phyloP scores from a whole-genome alignment of 2,113 vertebrate species.

The Malurus cyaneus region DNA sequence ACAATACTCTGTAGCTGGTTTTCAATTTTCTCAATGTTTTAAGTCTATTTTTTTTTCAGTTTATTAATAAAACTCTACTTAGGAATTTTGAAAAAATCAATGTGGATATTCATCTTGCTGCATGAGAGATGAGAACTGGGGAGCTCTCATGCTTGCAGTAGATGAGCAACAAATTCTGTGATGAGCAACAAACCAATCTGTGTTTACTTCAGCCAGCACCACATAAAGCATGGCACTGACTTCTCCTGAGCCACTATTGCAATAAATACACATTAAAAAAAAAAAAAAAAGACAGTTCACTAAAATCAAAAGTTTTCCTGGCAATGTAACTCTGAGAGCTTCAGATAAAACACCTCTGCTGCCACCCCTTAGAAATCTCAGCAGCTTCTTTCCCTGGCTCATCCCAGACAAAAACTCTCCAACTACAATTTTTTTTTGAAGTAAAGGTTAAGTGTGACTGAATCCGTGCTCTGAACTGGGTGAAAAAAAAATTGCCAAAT shows the following conservation, averaged over 20 bases:
- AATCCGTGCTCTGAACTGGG: neutral
- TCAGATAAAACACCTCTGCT: neutral
- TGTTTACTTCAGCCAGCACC: neutral
- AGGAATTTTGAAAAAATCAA: neutral
- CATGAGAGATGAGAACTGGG: neutral
- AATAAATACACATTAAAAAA: neutral
- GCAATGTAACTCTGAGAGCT: neutral
- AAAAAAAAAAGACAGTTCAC: rapidly evolving
- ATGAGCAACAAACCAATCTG: neutral
- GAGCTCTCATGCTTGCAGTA: neutral
- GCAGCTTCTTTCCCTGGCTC: neutral
- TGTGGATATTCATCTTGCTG: neutral
- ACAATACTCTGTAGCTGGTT: neutral
- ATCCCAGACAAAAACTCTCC: neutral
- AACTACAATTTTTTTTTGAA: neutral
- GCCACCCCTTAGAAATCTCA: neutral
- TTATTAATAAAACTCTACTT: neutral
- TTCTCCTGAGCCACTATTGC: neutral
- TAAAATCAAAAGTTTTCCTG: neutral
- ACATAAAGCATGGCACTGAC: rapidly evolving
- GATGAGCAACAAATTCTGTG: neutral
- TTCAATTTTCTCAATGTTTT: neutral
- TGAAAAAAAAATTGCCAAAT: neutral
- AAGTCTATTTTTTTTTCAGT: neutral
- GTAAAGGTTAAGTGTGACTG: neutral